Percentiles rank a stretch among this genome's conserved stretches.
Conservation (phyloP, 2,113 vertebrate species). For the Notothenia rossii region DNA sequence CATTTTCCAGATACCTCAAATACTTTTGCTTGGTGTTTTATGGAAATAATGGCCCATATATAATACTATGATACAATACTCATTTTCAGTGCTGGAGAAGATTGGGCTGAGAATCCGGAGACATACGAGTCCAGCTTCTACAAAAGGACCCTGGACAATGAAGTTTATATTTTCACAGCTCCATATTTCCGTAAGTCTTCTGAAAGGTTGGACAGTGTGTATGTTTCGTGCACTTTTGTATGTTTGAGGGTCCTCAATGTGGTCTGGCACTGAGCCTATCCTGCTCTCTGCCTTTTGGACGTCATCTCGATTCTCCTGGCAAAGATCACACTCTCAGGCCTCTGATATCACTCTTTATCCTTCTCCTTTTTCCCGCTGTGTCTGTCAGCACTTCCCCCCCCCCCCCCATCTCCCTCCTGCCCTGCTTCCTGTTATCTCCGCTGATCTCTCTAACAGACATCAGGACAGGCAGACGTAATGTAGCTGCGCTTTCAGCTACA, state of each 20-base stretch:
- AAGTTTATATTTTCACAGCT: conserved; percentile 97
- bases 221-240: conserved; percentile 9
- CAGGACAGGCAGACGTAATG: conserved; percentile 45
- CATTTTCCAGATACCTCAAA: conserved; percentile 52
- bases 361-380: conserved; percentile 55
- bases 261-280: conserved; percentile 60
- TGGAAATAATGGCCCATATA: conserved; percentile 25
- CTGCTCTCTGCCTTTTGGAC: conserved; percentile 55
- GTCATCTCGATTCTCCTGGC: conserved; percentile 57
- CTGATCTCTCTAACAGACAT: conserved; percentile 77
- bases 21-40: conserved; percentile 35
- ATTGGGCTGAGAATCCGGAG: conserved; percentile 95
- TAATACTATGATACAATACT: conserved; percentile 31
- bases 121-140: conserved; percentile 98
- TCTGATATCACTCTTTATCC: conserved; percentile 74
- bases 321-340: conserved; percentile 54
- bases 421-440: conserved; percentile 69
- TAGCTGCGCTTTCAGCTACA: conserved; percentile 40
- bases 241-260: conserved; percentile 40
- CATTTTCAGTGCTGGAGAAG: conserved; percentile 87
- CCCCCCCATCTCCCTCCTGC: conserved; percentile 32
- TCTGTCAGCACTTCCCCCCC: conserved; percentile 55
- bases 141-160: conserved; percentile 96
- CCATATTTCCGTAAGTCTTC: conserved; percentile 92
- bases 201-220: not conserved